These are phyloP conservation scores for Cheilosia impressa DNA, from an alignment of 2,888 invertebrate species.

Conservation along the genomic window DNA sequence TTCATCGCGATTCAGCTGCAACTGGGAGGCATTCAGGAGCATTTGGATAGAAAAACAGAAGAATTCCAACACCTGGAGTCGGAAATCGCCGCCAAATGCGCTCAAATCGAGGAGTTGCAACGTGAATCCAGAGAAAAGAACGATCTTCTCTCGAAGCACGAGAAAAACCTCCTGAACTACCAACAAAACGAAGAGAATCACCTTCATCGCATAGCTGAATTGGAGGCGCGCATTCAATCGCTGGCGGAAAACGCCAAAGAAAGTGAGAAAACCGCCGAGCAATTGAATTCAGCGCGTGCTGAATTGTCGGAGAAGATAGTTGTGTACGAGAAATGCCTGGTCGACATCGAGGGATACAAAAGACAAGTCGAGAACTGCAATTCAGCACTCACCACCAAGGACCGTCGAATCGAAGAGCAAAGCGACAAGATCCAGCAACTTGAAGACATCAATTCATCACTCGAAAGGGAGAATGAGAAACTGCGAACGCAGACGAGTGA, in stretches of 20 bases:
- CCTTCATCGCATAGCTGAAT: constrained; percentile 77
- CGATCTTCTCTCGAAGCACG: constrained; percentile 79
- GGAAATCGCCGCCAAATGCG: constrained; percentile 75
- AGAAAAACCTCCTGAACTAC: constrained; percentile 79
- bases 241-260: constrained; percentile 77
- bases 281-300: constrained; percentile 83
- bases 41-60: constrained; percentile 77
- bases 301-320: constrained; percentile 83
- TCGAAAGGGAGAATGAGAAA: constrained; percentile 83
- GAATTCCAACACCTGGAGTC: constrained; percentile 75
- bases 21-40: constrained; percentile 77
- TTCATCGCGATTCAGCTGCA: constrained; percentile 76
- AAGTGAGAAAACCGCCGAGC: constrained; percentile 63
- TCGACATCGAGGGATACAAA: constrained; percentile 82
- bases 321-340: constrained; percentile 82
- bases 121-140: constrained; percentile 80
- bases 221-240: constrained; percentile 79
- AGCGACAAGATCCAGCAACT: constrained; percentile 79
- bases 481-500: constrained; percentile 79
- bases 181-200: constrained; percentile 79
- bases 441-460: constrained; percentile 84
- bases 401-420: constrained; percentile 83
- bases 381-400: constrained; percentile 86
- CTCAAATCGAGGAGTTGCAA: constrained; percentile 77
- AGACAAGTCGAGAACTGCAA: constrained; percentile 86